Evolutionary conservation across 1,140 invertebrate species (phyloP), one percentile per base, ranked within the genome.

Genomic region (Brachionus paranguensis): DNA sequence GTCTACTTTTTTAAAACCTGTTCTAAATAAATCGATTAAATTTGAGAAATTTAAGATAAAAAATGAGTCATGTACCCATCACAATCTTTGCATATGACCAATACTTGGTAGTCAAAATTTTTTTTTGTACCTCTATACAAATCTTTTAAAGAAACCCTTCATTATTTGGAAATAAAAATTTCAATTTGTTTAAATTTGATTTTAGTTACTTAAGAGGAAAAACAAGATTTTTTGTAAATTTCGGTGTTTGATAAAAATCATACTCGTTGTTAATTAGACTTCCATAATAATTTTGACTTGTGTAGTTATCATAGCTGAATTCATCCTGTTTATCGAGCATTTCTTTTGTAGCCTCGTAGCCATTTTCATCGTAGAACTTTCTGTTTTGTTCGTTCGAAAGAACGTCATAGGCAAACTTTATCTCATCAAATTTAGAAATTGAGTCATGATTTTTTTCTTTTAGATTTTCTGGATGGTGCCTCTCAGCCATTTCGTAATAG

Each of bases 161-260:
- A 45, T 72, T 72, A 6, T 43, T 37, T 37, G 33, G 33, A 37
- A 33, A 37, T 37, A 37, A 37, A 37, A 37, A 7, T 37, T 37
- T 37, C 33, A 37, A 37, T 37, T 6, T 37, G 5, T 37, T 37
- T 37, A 37, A 10, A 17, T 43, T 43, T 43, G 1, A 20, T n/a
- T 20, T 20, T 20, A 72, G 10, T 45, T 72, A 72, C 68, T 72
- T 72, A 37, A 72, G 33, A 20, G 68, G 37, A 72, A 72, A 72
- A 72, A 72, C 68, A 43, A 72, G 17, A 72, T 72, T 72, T 72
- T 72, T 72, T 14, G 68, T 72, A 43, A 20, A 72, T 24, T 72
- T 72, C 43, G 14, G 1, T n/a, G 12, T 12, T 41, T 72, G 68
- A 43, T 72, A 72, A 20, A 20, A n/a, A 41, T 41, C 20, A 41